Evolutionary conservation across 1,140 invertebrate species (phyloP).

Genomic region (Aphaenogaster floridana): DNA sequence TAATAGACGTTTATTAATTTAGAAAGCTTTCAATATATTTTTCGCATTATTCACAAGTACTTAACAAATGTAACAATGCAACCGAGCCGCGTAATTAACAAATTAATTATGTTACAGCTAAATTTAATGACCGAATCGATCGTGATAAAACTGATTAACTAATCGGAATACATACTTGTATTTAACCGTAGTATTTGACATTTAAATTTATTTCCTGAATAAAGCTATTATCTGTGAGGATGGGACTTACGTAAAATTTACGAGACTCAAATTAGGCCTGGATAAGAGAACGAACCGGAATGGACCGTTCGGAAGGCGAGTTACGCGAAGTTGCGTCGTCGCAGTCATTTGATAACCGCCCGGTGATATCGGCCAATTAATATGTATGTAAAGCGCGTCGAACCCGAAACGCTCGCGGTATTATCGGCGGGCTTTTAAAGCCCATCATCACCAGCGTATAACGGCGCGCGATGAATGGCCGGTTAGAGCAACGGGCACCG

Average conservation of each 20-base stretch:
- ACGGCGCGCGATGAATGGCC: constrained; percentile 50
- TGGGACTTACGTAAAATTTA: constrained; percentile 14
- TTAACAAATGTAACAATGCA: background rate
- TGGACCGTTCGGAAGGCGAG: background rate
- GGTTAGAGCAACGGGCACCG: constrained; percentile 64
- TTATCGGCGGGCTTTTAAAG: constrained; percentile 18
- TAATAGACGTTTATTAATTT: constrained; percentile 13
- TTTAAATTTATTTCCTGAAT: background rate
- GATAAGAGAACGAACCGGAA: background rate
- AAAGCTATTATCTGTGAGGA: background rate
- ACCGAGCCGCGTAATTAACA: background rate
- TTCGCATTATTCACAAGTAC: background rate
- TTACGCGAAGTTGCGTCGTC: constrained; percentile 10
- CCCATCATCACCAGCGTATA: constrained; percentile 14
- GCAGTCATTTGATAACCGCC: constrained; percentile 4
- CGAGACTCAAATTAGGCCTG: background rate
- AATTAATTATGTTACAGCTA: background rate
- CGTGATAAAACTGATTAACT: background rate
- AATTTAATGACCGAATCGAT: background rate
- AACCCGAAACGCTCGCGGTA: constrained; percentile 20
- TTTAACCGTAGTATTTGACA: background rate
- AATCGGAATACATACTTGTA: background rate
- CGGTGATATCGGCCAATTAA: constrained; percentile 34
- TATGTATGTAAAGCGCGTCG: constrained; percentile 20
- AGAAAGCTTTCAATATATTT: background rate